Percentiles rank a stretch among this genome's conserved stretches.
Conservation (phyloP, 2,113 vertebrate genomes). For the Bufo gargarizans region DNA sequence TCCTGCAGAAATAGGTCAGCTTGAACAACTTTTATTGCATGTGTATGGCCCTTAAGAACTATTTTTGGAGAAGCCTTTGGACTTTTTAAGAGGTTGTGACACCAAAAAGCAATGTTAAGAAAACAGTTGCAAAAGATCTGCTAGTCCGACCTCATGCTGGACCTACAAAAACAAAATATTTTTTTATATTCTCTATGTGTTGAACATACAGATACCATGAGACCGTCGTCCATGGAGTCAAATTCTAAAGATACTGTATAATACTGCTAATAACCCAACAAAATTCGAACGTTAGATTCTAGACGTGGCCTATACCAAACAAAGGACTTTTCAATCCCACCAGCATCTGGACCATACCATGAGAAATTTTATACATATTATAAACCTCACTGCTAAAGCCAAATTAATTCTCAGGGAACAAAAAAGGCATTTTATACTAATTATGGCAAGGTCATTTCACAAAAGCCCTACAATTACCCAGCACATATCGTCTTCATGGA, state of each 20-base stretch:
- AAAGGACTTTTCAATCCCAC: neutral
- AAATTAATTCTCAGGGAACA: neutral
- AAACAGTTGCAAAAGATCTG: too few species aligned
- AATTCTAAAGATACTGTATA: neutral
- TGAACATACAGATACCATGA: neutral
- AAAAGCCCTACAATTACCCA: neutral
- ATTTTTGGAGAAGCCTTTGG: too few species aligned
- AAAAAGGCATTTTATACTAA: neutral
- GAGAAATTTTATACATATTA: neutral
- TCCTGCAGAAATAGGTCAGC: too few species aligned
- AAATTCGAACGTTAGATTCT: neutral
- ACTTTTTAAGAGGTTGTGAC: neutral
- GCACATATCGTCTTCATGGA: neutral
- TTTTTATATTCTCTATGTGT: neutral
- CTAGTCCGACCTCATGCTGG: neutral
- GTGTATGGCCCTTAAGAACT: neutral
- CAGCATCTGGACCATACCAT: neutral
- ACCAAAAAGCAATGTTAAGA: too few species aligned
- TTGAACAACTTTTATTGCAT: too few species aligned
- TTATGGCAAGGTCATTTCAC: constrained; percentile 10
- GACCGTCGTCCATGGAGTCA: neutral
- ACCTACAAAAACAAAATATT: neutral
- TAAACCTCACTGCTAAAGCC: neutral
- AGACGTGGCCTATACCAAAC: neutral
- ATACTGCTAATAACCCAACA: neutral